These are phyloP conservation scores for Periophthalmus magnuspinnatus DNA, from an alignment of 2,797 vertebrate genomes.

Conservation along the genomic window DNA sequence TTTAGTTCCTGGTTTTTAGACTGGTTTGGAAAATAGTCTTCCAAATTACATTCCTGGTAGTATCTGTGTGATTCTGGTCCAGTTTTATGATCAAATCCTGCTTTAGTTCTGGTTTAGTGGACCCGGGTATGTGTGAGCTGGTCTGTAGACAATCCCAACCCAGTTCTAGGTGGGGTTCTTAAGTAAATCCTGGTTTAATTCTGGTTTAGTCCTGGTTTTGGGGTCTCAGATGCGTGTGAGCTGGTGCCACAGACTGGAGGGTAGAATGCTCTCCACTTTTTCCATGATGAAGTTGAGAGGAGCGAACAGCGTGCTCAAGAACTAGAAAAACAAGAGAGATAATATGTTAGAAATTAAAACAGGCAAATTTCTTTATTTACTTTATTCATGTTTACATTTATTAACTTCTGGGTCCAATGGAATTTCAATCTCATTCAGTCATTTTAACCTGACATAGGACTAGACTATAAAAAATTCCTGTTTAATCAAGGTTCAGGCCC, in stretches of 20 bases:
- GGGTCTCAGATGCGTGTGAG: slow-evolving; percentile 90
- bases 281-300: slow-evolving; percentile 99
- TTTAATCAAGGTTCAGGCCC: no score
- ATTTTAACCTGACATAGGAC: no score
- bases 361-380: no score
- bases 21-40: not conserved
- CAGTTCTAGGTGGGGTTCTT: slow-evolving; percentile 34
- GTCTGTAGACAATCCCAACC: slow-evolving; percentile 67
- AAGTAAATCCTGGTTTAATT: slow-evolving; percentile 41
- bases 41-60: not conserved
- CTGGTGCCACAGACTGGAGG: slow-evolving; percentile 98
- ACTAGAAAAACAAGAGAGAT: slow-evolving; percentile 69
- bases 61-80: not conserved
- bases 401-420: no score
- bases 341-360: not conserved
- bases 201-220: slow-evolving; percentile 57
- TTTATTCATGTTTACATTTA: no score
- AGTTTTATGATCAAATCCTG: not conserved
- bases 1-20: not conserved
- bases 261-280: slow-evolving; percentile 97
- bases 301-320: slow-evolving; percentile 97
- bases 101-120: not conserved
- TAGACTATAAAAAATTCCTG: no score
- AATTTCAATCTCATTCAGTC: no score
- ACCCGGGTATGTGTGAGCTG: not conserved